Evolutionary conservation across 2,888 invertebrate genomes (phyloP).

Genomic region (Schizaphis graminum): DNA sequence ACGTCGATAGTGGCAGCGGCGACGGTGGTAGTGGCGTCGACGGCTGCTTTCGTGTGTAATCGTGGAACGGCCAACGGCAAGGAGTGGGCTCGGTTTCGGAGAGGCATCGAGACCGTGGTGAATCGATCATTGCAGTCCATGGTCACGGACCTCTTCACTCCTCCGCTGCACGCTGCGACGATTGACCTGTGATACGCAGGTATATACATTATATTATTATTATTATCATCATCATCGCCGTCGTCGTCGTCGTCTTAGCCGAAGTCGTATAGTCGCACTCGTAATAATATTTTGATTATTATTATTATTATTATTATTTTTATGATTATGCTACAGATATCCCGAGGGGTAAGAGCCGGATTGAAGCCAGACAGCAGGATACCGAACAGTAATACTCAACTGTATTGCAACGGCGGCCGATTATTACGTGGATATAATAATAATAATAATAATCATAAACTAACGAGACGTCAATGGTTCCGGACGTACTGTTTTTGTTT

Average conservation of each 20-base stretch:
- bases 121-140: slow-evolving; percentile 41
- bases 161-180: background rate
- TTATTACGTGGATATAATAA: background rate
- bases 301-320: background rate
- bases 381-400: background rate
- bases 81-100: slow-evolving; percentile 18
- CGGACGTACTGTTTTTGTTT: background rate
- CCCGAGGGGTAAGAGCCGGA: background rate
- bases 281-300: background rate
- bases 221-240: background rate
- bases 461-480: background rate
- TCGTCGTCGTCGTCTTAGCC: background rate
- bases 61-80: slow-evolving; percentile 41
- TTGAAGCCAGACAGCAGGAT: background rate
- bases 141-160: slow-evolving; percentile 11
- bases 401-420: background rate
- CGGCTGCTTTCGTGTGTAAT: background rate
- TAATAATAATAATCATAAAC: slow-evolving; percentile 7
- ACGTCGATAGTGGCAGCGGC: background rate
- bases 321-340: background rate
- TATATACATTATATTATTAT: background rate
- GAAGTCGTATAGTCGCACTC: background rate
- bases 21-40: background rate
- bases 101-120: slow-evolving; percentile 2
- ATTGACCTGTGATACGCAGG: background rate